Percentiles rank a stretch among this genome's conserved stretches.
Evolutionary conservation across 2,888 invertebrate species (phyloP).

Genomic region (Atherix ibis): DNA sequence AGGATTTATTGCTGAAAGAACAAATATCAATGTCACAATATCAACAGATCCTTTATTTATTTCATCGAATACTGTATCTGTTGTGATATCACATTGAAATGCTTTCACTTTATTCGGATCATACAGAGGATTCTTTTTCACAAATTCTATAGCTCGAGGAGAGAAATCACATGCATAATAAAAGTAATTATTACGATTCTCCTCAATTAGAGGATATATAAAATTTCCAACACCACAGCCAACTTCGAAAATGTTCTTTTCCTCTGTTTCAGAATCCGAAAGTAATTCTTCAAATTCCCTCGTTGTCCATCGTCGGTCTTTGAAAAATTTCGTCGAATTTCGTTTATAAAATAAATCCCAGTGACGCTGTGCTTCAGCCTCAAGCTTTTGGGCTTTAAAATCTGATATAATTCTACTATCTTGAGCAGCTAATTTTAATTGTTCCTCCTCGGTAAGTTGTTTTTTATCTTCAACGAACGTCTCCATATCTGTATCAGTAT

Average conservation of each 20-base stretch:
- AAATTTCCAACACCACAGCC: constrained; percentile 98
- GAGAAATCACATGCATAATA: constrained; percentile 89
- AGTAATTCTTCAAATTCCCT: constrained; percentile 80
- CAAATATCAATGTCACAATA: constrained; percentile 82
- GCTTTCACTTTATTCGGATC: constrained; percentile 48
- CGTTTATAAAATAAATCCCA: constrained; percentile 97
- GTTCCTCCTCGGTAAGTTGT: constrained; percentile 38
- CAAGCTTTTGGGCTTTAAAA: constrained; percentile 60
- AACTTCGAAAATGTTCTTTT: constrained; percentile 46
- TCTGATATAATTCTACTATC: constrained; percentile 52
- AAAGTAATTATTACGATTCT: constrained; percentile 49
- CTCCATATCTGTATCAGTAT: too few species aligned
- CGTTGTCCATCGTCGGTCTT: constrained; percentile 92
- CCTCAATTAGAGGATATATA: constrained; percentile 76
- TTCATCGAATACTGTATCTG: constrained; percentile 44
- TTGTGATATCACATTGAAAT: constrained; percentile 75
- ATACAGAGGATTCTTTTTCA: constrained; percentile 54
- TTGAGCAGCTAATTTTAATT: constrained; percentile 46
- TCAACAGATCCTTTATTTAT: constrained; percentile 43
- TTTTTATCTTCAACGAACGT: constrained; percentile 13
- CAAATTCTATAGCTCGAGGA: constrained; percentile 72
- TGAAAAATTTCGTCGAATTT: constrained; percentile 85
- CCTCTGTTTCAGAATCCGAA: not conserved
- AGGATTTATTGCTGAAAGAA: constrained; percentile 87
- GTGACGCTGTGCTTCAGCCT: constrained; percentile 67